These are phyloP conservation scores for Gallinago solitaria DNA, from an alignment of 2,797 vertebrate species.

Conservation along the genomic window DNA sequence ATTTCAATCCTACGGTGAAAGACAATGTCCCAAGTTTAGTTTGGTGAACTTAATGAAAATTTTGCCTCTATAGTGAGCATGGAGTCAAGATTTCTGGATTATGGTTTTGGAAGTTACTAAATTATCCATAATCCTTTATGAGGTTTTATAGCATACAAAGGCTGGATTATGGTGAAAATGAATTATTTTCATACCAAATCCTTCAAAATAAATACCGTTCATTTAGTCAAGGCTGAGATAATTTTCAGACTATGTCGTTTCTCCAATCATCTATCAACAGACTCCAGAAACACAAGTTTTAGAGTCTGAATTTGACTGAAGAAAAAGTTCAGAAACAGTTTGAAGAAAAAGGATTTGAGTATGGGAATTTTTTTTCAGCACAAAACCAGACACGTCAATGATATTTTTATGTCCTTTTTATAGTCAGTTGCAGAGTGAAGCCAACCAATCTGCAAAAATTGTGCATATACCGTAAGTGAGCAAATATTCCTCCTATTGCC, in stretches of 20 bases:
- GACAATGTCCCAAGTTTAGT: neutral
- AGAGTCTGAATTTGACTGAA: conserved; percentile 1
- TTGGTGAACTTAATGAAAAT: neutral
- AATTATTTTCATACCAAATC: neutral
- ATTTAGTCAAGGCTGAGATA: neutral
- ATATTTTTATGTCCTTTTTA: conserved; percentile 45
- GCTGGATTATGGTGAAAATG: neutral
- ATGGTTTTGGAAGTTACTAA: neutral
- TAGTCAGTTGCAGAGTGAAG: conserved; percentile 35
- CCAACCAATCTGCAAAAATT: conserved; percentile 55
- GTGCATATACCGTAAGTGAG: neutral
- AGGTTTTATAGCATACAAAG: neutral
- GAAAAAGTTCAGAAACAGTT: conserved; percentile 23
- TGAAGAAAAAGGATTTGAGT: neutral
- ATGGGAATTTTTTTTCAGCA: conserved; percentile 20
- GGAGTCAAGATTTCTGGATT: neutral
- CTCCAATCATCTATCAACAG: neutral
- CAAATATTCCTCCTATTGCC: conserved; percentile 40
- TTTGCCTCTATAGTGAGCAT: neutral
- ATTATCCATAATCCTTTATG: neutral
- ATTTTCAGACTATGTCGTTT: neutral
- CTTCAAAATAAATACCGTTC: neutral
- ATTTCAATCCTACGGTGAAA: neutral
- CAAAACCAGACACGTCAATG: conserved; percentile 37
- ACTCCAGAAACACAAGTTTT: conserved; percentile 3